Percentiles rank a stretch among this genome's conserved stretches.
Conservation (phyloP, 2,888 invertebrate species). For the Loripinus fragilis region DNA sequence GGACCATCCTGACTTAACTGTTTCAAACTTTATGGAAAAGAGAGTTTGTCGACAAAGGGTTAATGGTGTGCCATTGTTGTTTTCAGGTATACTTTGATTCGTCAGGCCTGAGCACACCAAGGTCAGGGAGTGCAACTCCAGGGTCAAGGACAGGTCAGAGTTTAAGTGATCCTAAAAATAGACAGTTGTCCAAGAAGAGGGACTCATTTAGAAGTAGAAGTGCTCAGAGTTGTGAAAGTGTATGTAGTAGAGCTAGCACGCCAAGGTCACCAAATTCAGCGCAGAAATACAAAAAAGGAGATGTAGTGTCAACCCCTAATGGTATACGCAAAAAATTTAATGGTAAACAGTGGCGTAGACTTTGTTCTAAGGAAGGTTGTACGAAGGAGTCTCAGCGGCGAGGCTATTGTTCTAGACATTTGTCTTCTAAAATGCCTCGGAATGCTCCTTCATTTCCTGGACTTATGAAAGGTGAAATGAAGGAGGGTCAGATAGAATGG, state of each 20-base stretch:
- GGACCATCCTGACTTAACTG: no score
- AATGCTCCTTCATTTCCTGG: slow-evolving; percentile 76
- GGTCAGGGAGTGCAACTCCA: slow-evolving; percentile 94
- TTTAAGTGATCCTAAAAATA: slow-evolving; percentile 60
- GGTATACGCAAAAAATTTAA: slow-evolving; percentile 99
- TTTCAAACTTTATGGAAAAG: no score
- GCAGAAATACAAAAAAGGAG: slow-evolving; percentile 90
- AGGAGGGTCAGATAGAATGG: slow-evolving; percentile 87
- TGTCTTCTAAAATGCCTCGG: slow-evolving; percentile 88
- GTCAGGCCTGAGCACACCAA: slow-evolving; percentile 81
- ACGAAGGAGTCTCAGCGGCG: slow-evolving; percentile 98
- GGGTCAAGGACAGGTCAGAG: slow-evolving; percentile 73
- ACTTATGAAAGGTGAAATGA: slow-evolving; percentile 79
- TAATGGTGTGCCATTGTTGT: background rate
- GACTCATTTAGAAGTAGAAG: slow-evolving; percentile 79
- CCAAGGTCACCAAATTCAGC: slow-evolving; percentile 79
- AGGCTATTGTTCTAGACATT: slow-evolving; percentile 98
- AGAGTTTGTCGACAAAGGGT: no score
- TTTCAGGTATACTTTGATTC: slow-evolving; percentile 74
- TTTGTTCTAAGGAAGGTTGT: slow-evolving; percentile 98
- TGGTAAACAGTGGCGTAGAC: slow-evolving; percentile 99
- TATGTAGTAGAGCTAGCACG: slow-evolving; percentile 81
- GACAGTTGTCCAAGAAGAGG: slow-evolving; percentile 77
- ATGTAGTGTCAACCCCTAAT: slow-evolving; percentile 95
- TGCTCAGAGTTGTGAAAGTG: slow-evolving; percentile 81